phyloP scores from a whole-genome alignment of 2,797 vertebrate species.

The Hoplostethus atlanticus region DNA sequence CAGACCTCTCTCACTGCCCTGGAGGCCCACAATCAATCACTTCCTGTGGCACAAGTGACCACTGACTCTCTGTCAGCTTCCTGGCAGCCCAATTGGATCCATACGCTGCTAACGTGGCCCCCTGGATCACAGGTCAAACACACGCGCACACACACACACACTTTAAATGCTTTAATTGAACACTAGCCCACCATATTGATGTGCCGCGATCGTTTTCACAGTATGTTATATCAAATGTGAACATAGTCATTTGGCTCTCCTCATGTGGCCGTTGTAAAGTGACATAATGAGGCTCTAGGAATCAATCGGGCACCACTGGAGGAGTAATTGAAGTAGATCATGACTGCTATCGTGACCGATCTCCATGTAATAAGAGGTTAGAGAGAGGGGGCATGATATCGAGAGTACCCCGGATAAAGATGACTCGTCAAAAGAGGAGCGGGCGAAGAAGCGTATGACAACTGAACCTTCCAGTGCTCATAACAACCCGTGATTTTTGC shows the following conservation, averaged over 20 bases:
- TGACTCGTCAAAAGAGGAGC: background rate
- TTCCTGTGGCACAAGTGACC: conserved; percentile 80
- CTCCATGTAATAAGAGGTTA: conserved; percentile 23
- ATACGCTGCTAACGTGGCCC: conserved; percentile 74
- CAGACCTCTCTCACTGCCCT: conserved; percentile 72
- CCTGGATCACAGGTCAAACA: conserved; percentile 76
- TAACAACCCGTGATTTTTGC: background rate
- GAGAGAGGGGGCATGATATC: conserved; percentile 17
- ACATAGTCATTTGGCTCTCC: conserved; percentile 43
- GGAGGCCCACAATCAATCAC: conserved; percentile 80
- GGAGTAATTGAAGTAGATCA: conserved; percentile 48
- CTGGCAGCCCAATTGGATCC: conserved; percentile 84
- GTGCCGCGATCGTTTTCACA: conserved; percentile 24
- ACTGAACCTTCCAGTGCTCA: background rate
- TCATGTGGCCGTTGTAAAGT: conserved; percentile 18
- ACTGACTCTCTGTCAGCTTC: conserved; percentile 81
- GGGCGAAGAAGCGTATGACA: background rate
- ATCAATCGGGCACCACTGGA: conserved; percentile 38
- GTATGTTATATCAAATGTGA: conserved; percentile 43
- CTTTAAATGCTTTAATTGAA: conserved; percentile 29
- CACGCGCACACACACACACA: conserved; percentile 23
- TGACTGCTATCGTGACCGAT: conserved; percentile 33
- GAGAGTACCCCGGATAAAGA: conserved; percentile 25
- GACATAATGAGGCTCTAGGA: conserved; percentile 37
- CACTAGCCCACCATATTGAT: conserved; percentile 32